These are phyloP conservation scores for Pelochelys cantorii DNA, from an alignment of 2,797 vertebrate genomes.

Conservation along the genomic window DNA sequence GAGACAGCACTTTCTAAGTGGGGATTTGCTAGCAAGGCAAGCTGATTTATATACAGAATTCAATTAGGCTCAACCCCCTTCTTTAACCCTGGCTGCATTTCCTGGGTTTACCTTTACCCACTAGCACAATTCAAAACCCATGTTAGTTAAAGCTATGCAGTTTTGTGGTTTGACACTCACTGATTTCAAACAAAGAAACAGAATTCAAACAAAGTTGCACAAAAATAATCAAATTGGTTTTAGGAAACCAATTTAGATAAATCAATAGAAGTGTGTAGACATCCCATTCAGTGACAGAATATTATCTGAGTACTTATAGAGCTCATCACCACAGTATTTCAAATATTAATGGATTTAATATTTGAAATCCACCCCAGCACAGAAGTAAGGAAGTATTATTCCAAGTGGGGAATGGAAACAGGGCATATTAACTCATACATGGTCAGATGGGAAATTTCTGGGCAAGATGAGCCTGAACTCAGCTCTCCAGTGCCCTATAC, in stretches of 20 bases:
- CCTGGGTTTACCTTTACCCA: neutral
- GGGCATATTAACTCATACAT: no score
- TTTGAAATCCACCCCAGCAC: no score
- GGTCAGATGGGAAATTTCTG: neutral
- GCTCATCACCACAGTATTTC: neutral
- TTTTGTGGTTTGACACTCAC: neutral
- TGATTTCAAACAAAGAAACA: neutral
- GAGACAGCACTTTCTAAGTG: neutral
- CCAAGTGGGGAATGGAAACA: neutral
- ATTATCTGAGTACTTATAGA: neutral
- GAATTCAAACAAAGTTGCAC: neutral
- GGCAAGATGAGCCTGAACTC: neutral
- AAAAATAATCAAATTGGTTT: neutral
- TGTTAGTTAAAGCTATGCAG: neutral
- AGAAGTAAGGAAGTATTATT: neutral
- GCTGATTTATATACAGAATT: neutral
- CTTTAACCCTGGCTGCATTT: neutral
- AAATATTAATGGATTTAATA: no score
- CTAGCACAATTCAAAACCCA: neutral
- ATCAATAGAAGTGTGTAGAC: neutral
- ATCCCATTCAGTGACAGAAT: neutral
- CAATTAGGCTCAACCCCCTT: neutral
- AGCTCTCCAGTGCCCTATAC: neutral
- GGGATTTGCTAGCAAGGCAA: neutral
- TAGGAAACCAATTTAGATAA: neutral